These are phyloP conservation scores for Coryphaenoides rupestris DNA, from an alignment of 2,113 vertebrate genomes.

Conservation along the genomic window DNA sequence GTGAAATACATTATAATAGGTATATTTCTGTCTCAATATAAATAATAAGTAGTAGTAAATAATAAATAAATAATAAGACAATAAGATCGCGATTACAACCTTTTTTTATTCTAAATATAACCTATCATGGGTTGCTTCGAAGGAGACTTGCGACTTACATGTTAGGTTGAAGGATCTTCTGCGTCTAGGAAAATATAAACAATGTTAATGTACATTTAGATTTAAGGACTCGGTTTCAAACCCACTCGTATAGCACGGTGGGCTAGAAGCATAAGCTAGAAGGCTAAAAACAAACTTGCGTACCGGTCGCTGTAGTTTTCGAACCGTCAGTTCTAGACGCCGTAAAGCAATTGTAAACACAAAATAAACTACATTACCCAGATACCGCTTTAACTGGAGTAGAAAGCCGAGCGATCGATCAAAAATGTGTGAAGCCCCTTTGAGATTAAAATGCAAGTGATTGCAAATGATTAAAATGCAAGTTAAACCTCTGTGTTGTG, in stretches of 20 bases:
- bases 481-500: neutral
- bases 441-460: neutral
- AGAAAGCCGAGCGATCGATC: conserved; percentile 7
- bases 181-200: neutral
- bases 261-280: conserved; percentile 7
- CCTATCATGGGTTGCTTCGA: too few species aligned
- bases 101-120: too few species aligned
- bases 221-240: conserved; percentile 2
- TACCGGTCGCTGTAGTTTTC: conserved; percentile 64
- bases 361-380: conserved; percentile 65
- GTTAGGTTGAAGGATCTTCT: neutral
- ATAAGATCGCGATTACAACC: too few species aligned
- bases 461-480: neutral
- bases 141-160: conserved; percentile 24
- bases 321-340: fast-evolving
- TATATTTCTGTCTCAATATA: too few species aligned
- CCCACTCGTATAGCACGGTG: conserved; percentile 34
- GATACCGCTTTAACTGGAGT: neutral
- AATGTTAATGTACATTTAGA: neutral
- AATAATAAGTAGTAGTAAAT: too few species aligned
- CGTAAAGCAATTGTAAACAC: fast-evolving
- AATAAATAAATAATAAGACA: too few species aligned
- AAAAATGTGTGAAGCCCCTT: neutral
- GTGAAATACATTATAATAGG: too few species aligned
- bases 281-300: conserved; percentile 64